Percentiles rank a stretch among this genome's conserved stretches.
Conservation (phyloP, 2,888 invertebrate genomes). For the Hirtodrosophila histrioides region DNA sequence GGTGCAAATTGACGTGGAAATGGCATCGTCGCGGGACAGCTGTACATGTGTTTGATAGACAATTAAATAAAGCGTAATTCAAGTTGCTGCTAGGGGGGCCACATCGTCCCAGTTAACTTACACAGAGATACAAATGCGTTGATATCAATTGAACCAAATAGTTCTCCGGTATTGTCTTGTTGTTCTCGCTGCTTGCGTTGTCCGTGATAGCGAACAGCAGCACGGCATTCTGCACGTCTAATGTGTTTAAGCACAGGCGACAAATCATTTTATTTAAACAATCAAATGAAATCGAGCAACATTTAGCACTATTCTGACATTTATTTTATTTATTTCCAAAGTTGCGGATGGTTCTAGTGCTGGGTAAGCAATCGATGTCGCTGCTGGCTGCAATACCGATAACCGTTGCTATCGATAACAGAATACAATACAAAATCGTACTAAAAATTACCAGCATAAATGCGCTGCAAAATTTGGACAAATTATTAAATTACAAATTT, state of each 20-base stretch:
- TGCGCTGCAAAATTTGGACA: too few relatives aligned
- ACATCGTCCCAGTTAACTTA: conserved; percentile 44
- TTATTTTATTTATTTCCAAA: conserved; percentile 54
- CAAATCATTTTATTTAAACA: conserved; percentile 65
- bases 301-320: conserved; percentile 48
- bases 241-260: conserved; percentile 67
- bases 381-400: conserved; percentile 28
- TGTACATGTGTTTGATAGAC: conserved; percentile 8
- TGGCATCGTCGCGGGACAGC: conserved; percentile 69
- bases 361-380: conserved; percentile 34
- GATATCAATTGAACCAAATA: conserved; percentile 75
- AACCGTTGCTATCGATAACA: not conserved
- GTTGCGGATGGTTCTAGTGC: conserved; percentile 47
- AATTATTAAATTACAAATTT: too few relatives aligned
- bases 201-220: conserved; percentile 53
- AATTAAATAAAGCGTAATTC: not conserved
- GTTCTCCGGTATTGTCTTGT: conserved; percentile 61
- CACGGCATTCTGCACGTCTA: conserved; percentile 67
- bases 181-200: conserved; percentile 37
- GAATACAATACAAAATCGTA: too few relatives aligned
- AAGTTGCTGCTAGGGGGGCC: not conserved
- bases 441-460: too few relatives aligned
- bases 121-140: conserved; percentile 76
- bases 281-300: conserved; percentile 34
- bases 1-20: conserved; percentile 67